A percentile compares a stretch with the other conserved stretches of the same genome.
Evolutionary conservation across 2,113 vertebrate genomes (phyloP).

Genomic region (Solea senegalensis): DNA sequence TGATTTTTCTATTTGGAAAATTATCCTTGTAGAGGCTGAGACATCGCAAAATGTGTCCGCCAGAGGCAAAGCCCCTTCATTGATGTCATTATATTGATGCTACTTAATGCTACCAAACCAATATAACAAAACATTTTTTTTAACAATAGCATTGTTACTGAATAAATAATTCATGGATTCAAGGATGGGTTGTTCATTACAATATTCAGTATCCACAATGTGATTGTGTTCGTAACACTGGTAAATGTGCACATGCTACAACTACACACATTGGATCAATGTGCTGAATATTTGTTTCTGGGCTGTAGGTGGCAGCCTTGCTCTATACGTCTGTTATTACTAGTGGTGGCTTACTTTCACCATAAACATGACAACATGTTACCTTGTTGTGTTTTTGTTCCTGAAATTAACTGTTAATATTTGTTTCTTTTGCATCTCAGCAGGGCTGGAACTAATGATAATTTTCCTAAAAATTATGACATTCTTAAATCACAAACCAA

Average conservation of each 20-base stretch:
- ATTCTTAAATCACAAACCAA: no score
- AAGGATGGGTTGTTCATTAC: conserved; percentile 8
- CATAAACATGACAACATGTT: background rate
- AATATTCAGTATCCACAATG: background rate
- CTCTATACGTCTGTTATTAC: background rate
- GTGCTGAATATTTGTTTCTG: conserved; percentile 14
- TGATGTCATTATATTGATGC: background rate
- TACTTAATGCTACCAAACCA: background rate
- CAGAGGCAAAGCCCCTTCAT: background rate
- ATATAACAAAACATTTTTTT: background rate
- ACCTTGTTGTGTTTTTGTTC: background rate
- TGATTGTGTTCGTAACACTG: background rate
- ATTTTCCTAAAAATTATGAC: no score
- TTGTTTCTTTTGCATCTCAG: no score
- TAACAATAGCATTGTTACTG: background rate
- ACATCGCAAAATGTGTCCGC: no score
- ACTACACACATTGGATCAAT: background rate
- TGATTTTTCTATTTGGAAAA: background rate
- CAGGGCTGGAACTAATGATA: no score
- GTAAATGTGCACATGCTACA: background rate
- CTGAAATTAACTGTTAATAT: no score
- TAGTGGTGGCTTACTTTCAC: background rate
- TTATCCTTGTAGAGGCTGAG: no score
- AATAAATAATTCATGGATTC: conserved; percentile 16
- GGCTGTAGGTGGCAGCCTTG: conserved; percentile 74